Evolutionary conservation across 2,888 invertebrate species (phyloP).

Genomic region (Platycnemis pennipes): DNA sequence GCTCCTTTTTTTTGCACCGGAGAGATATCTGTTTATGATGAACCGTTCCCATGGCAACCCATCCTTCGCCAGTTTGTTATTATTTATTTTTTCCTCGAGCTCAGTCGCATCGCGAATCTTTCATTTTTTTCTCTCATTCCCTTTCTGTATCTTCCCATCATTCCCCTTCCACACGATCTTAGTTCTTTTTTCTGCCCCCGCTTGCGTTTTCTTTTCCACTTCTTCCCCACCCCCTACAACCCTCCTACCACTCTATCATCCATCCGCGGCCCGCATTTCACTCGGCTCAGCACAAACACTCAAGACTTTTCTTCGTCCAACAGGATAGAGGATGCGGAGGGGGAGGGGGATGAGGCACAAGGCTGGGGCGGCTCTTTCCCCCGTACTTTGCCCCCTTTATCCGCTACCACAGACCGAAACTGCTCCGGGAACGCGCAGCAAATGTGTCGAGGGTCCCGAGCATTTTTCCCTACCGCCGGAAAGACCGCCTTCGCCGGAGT

Average conservation of each 20-base stretch:
- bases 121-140: not conserved
- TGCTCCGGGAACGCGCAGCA: too few relatives aligned
- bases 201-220: not conserved
- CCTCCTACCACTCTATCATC: not conserved
- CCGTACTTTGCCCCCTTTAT: too few relatives aligned
- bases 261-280: not conserved
- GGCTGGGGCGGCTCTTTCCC: not conserved
- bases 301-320: not conserved
- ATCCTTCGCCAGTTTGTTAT: not conserved
- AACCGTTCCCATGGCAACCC: not conserved
- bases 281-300: not conserved
- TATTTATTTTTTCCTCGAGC: not conserved
- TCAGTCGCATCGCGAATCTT: not conserved
- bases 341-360: not conserved
- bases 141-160: not conserved
- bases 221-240: not conserved
- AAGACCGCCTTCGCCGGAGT: not conserved
- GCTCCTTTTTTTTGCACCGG: not conserved
- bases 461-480: not conserved
- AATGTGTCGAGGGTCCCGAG: not conserved
- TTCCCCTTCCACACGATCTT: not conserved
- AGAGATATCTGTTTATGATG: not conserved
- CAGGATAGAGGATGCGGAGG: not conserved
- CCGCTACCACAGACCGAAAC: too few relatives aligned
- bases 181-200: not conserved